These are phyloP conservation scores for Synanthedon myopaeformis DNA, from an alignment of 2,888 invertebrate genomes.

Conservation along the genomic window DNA sequence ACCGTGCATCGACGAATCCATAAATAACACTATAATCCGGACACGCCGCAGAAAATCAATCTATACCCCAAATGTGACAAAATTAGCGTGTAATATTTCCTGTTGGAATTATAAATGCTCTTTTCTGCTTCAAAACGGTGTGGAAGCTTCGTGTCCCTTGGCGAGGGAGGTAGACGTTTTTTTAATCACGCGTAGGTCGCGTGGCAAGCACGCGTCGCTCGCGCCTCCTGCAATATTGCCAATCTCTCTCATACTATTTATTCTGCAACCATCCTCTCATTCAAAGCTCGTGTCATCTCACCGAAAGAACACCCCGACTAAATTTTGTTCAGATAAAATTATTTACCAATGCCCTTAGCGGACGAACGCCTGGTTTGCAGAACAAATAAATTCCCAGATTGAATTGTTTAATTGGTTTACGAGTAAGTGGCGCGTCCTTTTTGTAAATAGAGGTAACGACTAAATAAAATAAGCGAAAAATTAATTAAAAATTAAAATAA, in stretches of 20 bases:
- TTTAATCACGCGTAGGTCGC: slow-evolving; percentile 34
- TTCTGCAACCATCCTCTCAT: slow-evolving; percentile 59
- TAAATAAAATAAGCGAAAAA: too few relatives aligned
- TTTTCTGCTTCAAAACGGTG: slow-evolving; percentile 41
- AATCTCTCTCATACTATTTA: slow-evolving; percentile 46
- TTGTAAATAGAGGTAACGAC: not conserved
- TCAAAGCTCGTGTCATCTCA: slow-evolving; percentile 52
- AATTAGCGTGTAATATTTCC: slow-evolving; percentile 70
- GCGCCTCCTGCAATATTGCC: slow-evolving; percentile 9
- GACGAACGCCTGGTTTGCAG: slow-evolving; percentile 19
- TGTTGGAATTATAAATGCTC: slow-evolving; percentile 59
- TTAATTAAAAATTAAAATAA: too few relatives aligned
- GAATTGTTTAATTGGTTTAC: slow-evolving; percentile 63
- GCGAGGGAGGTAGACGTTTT: not conserved
- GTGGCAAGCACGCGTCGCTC: slow-evolving; percentile 18
- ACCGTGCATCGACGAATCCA: slow-evolving; percentile 14
- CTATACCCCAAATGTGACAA: slow-evolving; percentile 49
- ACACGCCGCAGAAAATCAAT: slow-evolving; percentile 51
- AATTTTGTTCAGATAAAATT: slow-evolving; percentile 50
- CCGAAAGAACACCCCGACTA: slow-evolving; percentile 32
- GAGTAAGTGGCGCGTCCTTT: slow-evolving; percentile 33
- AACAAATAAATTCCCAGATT: slow-evolving; percentile 56
- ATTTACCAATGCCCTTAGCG: slow-evolving; percentile 36
- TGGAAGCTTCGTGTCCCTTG: slow-evolving; percentile 11
- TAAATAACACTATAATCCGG: slow-evolving; percentile 32